Conservation (phyloP, 1,140 invertebrate species). For the Zelostemma sp. region DNA sequence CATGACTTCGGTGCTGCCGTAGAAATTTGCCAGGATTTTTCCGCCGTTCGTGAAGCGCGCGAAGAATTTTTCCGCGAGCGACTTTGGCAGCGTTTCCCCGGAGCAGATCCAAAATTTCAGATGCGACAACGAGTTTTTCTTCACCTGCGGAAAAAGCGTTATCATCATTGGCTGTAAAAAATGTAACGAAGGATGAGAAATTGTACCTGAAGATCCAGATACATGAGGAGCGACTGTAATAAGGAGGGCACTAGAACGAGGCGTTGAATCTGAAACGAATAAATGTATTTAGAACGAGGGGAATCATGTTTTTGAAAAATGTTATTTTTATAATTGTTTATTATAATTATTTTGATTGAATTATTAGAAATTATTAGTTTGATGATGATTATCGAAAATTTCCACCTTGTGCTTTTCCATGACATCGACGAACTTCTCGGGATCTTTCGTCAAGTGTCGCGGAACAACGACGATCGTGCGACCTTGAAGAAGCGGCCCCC, state of each 20-base stretch:
- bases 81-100: slow-evolving; percentile 79
- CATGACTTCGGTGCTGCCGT: slow-evolving; percentile 91
- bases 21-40: slow-evolving; percentile 85
- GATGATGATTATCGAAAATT: slow-evolving; percentile 5
- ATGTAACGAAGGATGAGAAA: neutral
- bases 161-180: neutral
- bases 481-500: slow-evolving; percentile 83
- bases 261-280: slow-evolving; percentile 75
- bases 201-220: slow-evolving; percentile 65
- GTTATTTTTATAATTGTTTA: too few species aligned
- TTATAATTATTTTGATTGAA: too few species aligned
- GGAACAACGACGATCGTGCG: slow-evolving; percentile 79
- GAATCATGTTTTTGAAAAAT: too few species aligned
- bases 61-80: slow-evolving; percentile 81
- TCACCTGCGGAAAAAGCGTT: slow-evolving; percentile 48
- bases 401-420: slow-evolving; percentile 78
- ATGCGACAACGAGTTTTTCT: slow-evolving; percentile 65
- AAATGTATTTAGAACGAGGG: neutral
- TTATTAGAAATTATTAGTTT: slow-evolving; percentile 12
- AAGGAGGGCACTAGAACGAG: slow-evolving; percentile 87
- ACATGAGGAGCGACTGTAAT: slow-evolving; percentile 82
- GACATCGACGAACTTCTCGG: slow-evolving; percentile 77
- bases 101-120: slow-evolving; percentile 87
- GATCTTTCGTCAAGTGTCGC: slow-evolving; percentile 79
- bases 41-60: slow-evolving; percentile 73